phyloP scores from a whole-genome alignment of 2,888 invertebrate species.

The Teleiodes luculella region DNA sequence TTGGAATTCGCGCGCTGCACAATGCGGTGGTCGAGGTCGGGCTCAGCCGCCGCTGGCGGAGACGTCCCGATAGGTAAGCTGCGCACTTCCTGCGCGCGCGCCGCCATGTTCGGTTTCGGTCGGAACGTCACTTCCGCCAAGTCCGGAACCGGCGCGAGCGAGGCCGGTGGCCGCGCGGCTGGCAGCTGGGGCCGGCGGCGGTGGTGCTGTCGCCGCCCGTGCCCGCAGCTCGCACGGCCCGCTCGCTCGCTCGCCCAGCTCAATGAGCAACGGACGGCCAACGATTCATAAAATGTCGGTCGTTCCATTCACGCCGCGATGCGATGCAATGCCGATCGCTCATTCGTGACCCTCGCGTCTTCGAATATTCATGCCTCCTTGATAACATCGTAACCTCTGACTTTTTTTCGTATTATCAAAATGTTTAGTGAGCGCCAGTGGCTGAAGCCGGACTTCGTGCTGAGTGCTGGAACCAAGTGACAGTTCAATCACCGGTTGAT shows the following conservation, averaged over 20 bases:
- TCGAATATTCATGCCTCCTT: constrained; percentile 77
- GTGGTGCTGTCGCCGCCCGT: constrained; percentile 42
- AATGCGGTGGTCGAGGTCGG: constrained; percentile 42
- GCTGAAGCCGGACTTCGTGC: constrained; percentile 62
- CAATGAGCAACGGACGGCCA: constrained; percentile 72
- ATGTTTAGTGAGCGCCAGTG: constrained; percentile 66
- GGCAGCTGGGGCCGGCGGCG: constrained; percentile 49
- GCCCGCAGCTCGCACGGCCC: constrained; percentile 37
- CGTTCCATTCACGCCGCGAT: constrained; percentile 74
- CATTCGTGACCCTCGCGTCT: constrained; percentile 78
- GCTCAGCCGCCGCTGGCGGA: constrained; percentile 53
- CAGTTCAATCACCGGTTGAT: constrained; percentile 49
- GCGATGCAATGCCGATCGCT: constrained; percentile 69
- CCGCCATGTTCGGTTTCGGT: constrained; percentile 75
- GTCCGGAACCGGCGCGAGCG: constrained; percentile 60
- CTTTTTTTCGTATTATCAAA: constrained; percentile 74
- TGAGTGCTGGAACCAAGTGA: constrained; percentile 70
- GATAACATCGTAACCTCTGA: constrained; percentile 77
- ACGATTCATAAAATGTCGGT: constrained; percentile 78
- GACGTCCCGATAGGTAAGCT: constrained; percentile 77
- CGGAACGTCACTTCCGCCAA: constrained; percentile 73
- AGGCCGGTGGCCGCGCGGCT: constrained; percentile 22
- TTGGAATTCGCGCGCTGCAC: constrained; percentile 44
- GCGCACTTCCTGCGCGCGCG: constrained; percentile 78
- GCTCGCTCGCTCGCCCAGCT: constrained; percentile 40